phyloP scores from a whole-genome alignment of 2,113 vertebrate genomes.

The Dryoscopus gambensis region DNA sequence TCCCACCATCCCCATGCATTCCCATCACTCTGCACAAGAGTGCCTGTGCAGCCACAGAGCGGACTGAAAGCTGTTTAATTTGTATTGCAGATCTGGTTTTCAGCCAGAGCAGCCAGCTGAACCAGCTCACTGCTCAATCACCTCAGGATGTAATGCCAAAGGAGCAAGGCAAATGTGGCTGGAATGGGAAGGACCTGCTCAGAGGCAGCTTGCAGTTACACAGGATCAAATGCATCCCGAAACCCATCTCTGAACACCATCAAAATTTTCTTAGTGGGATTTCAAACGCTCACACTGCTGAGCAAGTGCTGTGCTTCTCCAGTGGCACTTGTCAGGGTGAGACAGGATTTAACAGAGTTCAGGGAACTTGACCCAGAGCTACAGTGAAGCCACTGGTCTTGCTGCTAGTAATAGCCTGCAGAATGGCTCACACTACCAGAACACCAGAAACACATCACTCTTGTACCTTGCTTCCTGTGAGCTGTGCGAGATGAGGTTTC shows the following conservation, averaged over 20 bases:
- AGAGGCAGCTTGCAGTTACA: not conserved
- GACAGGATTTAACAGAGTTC: not conserved
- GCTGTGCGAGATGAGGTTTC: conserved; percentile 93
- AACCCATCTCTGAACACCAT: not conserved
- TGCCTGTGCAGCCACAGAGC: not conserved
- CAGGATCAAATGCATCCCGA: not conserved
- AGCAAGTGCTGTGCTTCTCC: not conserved
- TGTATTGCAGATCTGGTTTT: not conserved
- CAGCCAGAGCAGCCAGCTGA: not conserved
- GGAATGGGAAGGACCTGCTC: not conserved
- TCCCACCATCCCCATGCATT: not conserved
- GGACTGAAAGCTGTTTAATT: not conserved
- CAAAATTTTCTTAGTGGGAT: not conserved
- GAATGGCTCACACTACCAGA: not conserved
- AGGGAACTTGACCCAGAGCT: not conserved
- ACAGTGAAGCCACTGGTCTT: not conserved
- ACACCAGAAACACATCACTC: not conserved
- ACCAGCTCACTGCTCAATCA: not conserved
- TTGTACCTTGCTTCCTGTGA: conserved; percentile 94
- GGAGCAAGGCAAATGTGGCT: not conserved
- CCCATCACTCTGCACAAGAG: not conserved
- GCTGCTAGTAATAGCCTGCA: not conserved
- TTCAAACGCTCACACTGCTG: not conserved
- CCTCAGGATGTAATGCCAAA: not conserved
- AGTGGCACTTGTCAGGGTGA: not conserved